Percentiles rank a stretch among this genome's conserved stretches.
Conservation (phyloP, 2,888 invertebrate genomes). For the Scaptomyza tumidula region DNA sequence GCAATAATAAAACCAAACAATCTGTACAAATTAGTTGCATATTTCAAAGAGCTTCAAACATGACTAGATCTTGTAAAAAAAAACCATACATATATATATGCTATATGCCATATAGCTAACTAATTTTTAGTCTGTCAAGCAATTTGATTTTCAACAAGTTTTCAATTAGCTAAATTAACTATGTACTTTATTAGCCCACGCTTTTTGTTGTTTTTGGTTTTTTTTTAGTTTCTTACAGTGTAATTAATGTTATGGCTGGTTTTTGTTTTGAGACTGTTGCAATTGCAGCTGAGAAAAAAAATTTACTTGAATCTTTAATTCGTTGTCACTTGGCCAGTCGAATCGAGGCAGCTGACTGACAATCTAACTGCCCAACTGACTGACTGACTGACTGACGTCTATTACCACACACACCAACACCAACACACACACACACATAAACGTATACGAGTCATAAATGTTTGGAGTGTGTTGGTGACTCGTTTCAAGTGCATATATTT, state of each 20-base stretch:
- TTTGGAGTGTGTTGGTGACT: slow-evolving; percentile 20
- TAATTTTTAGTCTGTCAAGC: no score
- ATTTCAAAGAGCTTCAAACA: slow-evolving; percentile 3
- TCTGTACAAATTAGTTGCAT: slow-evolving; percentile 35
- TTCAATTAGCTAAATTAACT: neutral
- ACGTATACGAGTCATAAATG: slow-evolving; percentile 22
- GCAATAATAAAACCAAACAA: slow-evolving; percentile 51
- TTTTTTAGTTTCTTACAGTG: slow-evolving; percentile 33
- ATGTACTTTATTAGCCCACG: neutral
- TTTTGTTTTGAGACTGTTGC: slow-evolving; percentile 56
- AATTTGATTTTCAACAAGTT: neutral
- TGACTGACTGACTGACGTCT: slow-evolving; percentile 50
- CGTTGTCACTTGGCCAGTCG: slow-evolving; percentile 59
- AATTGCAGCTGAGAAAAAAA: slow-evolving; percentile 49
- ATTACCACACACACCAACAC: slow-evolving; percentile 56
- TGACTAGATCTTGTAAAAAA: neutral
- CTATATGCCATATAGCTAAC: neutral
- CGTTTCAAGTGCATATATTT: slow-evolving; percentile 60
- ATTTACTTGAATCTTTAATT: slow-evolving; percentile 40
- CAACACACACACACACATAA: slow-evolving; percentile 6
- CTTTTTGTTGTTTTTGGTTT: slow-evolving; percentile 3
- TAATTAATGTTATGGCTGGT: slow-evolving; percentile 40
- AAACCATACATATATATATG: no score
- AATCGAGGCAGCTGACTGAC: slow-evolving; percentile 46
- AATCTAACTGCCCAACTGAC: slow-evolving; percentile 59